Base-by-base conservation (phyloP, 2,888 invertebrate species). In the Lasioglossum marginatum region DNA sequence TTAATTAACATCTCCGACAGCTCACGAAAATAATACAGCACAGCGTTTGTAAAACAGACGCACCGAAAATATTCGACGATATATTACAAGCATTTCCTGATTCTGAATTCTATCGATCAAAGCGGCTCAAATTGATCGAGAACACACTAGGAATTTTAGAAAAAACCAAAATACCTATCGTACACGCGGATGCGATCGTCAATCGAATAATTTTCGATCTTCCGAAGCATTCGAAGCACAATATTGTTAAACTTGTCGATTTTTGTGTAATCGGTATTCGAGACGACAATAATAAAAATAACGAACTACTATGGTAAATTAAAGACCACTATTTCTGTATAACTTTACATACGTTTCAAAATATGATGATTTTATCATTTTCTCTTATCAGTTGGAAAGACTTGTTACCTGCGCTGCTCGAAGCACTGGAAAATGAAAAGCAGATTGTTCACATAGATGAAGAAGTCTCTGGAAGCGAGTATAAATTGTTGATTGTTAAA, bases 301-400 rank as follows among this genome's bases (percentile, higher is more conserved):
- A 96, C 31, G 95, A 96, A 82, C 95, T 95, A 91, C 95, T 96
- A 89, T 95, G 95, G 96, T 76, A 83, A 34, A 43, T 14, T 45
- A 37, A 37, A 4, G 4, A 40, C 19, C 52, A 34, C 1, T 16
- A 4, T 63, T 5, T 23, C 16, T 23, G 0, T 37, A 2, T 19
- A 60, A 68, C 8, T n/a, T 27, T 16, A 75, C 23, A 34, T 37
- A 23, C 5, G 37, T 52, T n/a, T 31, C 0, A 23, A 27, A 40
- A 8, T 14, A 19, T 40, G 6, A 16, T 43, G 23, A 2, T 37
- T 34, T 63, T 48, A n/a, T 4, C 16, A 31, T 19, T 14, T 66
- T 3, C 37, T 75, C 75, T 37, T 86, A 84, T 63, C 90, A 97
- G 97, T 88, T 97, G 97, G 97, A 96, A 96, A 88, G 97, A 97